These are phyloP conservation scores for Cotesia congregata DNA, from an alignment of 2,888 invertebrate species.

Conservation along the genomic window DNA sequence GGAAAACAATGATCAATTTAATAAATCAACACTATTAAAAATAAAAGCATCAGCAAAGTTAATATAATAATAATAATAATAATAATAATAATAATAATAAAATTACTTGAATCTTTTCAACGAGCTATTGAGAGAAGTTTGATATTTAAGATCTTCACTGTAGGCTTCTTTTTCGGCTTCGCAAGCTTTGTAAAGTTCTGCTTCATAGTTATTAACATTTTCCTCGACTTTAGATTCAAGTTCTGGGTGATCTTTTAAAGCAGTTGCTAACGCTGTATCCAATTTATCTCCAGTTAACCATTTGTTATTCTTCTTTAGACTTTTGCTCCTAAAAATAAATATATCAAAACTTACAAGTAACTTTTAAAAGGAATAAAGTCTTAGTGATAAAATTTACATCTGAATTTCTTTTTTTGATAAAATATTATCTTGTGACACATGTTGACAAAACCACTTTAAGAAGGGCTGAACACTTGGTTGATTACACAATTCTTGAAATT, in stretches of 20 bases:
- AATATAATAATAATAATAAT: too few species aligned
- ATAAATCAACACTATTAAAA: background rate
- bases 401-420: conserved; percentile 56
- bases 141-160: conserved; percentile 55
- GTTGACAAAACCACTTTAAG: conserved; percentile 63
- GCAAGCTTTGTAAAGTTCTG: conserved; percentile 48
- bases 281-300: conserved; percentile 60
- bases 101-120: conserved; percentile 58
- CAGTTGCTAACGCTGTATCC: conserved; percentile 56
- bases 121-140: conserved; percentile 54
- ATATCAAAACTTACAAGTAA: background rate
- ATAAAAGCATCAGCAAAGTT: conserved; percentile 13
- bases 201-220: conserved; percentile 44
- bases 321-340: conserved; percentile 51
- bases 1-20: background rate
- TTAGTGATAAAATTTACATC: conserved; percentile 19
- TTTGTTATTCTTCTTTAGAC: conserved; percentile 54
- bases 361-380: background rate
- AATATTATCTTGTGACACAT: conserved; percentile 60
- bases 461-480: conserved; percentile 59
- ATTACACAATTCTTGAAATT: conserved; percentile 58
- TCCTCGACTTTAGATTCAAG: conserved; percentile 53
- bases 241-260: conserved; percentile 57
- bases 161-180: conserved; percentile 54
- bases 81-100: too few species aligned